A percentile compares a stretch with the other conserved stretches of the same genome.
Conservation (phyloP, 2,113 vertebrate genomes). For the Atlantisia rogersi region DNA sequence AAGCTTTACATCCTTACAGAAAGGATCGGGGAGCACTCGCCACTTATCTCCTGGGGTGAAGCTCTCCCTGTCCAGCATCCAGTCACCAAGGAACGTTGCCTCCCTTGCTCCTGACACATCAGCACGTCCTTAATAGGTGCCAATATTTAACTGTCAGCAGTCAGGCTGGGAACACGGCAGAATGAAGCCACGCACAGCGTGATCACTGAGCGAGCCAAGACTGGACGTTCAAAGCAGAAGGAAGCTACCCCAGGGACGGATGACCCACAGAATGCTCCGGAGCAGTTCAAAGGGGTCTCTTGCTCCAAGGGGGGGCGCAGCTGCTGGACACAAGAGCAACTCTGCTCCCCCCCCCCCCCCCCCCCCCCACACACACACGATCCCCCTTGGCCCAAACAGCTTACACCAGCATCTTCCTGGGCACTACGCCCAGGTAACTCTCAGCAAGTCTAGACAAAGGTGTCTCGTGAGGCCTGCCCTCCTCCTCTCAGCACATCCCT, state of each 20-base stretch:
- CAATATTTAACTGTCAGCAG: fast-evolving
- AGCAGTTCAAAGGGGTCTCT: fast-evolving
- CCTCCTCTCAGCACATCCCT: neutral
- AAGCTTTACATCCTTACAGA: fast-evolving
- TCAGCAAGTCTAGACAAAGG: neutral
- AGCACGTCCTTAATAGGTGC: fast-evolving
- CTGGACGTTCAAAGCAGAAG: fast-evolving
- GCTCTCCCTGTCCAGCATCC: neutral
- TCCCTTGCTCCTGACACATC: fast-evolving
- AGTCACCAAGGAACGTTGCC: neutral
- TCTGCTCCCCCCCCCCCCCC: no score
- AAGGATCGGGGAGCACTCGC: fast-evolving
- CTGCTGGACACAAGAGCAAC: fast-evolving
- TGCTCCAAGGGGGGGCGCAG: fast-evolving
- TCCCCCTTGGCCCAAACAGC: neutral
- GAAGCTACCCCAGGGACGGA: neutral
- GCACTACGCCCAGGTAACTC: neutral
- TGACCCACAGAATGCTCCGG: fast-evolving
- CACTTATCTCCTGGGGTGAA: neutral
- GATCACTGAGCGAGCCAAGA: fast-evolving
- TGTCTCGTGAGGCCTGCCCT: neutral
- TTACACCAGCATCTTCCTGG: neutral
- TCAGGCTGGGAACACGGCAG: fast-evolving
- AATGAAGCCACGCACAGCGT: fast-evolving
- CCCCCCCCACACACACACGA: fast-evolving